Evolutionary conservation across 2,888 invertebrate genomes (phyloP).

Genomic region (Euplagia quadripunctaria): DNA sequence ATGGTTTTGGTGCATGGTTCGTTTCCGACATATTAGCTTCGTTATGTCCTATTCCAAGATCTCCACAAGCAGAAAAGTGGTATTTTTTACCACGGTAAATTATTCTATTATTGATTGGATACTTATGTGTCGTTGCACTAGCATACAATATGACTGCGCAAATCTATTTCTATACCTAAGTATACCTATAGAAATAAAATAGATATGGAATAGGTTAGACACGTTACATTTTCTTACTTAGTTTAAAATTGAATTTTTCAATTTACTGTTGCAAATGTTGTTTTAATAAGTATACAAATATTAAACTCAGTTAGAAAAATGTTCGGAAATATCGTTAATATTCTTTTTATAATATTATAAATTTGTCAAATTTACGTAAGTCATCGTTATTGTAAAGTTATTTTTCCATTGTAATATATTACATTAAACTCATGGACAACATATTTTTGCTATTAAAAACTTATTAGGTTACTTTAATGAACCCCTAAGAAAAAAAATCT

Average conservation of each 20-base stretch:
- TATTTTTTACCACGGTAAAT: neutral
- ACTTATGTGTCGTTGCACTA: neutral
- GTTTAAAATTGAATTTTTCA: neutral
- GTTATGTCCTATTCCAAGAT: neutral
- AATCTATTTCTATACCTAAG: neutral
- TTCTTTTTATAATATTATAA: neutral
- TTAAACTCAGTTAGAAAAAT: neutral
- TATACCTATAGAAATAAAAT: neutral
- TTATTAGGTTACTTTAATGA: too few relatives aligned
- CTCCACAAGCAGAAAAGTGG: neutral
- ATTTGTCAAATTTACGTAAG: neutral
- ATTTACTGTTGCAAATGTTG: too few relatives aligned
- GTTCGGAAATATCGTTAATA: neutral
- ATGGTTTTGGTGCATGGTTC: too few relatives aligned
- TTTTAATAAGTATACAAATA: neutral
- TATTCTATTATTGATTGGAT: neutral
- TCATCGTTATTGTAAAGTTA: neutral
- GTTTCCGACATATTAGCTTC: neutral
- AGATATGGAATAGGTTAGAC: neutral
- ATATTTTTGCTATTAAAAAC: too few relatives aligned
- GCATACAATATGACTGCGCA: neutral
- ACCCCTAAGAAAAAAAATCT: too few relatives aligned
- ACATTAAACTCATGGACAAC: too few relatives aligned
- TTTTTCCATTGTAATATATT: neutral
- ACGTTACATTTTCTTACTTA: neutral